These are phyloP conservation scores for Halcyon chelicuti DNA, from an alignment of 2,797 vertebrate genomes.

Conservation along the genomic window DNA sequence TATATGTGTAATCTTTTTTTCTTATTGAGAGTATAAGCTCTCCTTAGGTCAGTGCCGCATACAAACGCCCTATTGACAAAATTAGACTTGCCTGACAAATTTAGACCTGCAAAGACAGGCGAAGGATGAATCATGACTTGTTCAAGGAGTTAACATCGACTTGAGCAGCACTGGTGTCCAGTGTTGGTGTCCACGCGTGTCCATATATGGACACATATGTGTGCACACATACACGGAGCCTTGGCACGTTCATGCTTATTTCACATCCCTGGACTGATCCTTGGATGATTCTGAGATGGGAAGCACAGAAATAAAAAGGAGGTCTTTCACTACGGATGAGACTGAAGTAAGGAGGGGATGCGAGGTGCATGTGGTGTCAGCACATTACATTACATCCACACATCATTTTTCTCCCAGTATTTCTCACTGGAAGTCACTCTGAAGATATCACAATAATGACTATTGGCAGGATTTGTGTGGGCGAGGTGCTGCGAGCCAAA, in stretches of 20 bases:
- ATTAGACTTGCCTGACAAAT: background rate
- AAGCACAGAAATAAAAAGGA: background rate
- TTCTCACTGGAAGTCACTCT: constrained; percentile 34
- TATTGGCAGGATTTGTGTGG: constrained; percentile 52
- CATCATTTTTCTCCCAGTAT: background rate
- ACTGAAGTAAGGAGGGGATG: background rate
- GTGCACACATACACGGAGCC: background rate
- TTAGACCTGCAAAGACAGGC: background rate
- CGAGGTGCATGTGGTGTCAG: background rate
- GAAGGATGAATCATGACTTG: background rate
- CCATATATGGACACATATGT: accelerated
- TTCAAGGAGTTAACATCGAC: accelerated
- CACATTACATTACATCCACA: background rate
- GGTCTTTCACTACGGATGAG: background rate
- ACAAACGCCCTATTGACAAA: background rate
- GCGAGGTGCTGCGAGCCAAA: constrained; percentile 34
- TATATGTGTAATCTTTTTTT: background rate
- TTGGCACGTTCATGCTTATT: background rate
- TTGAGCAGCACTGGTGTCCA: background rate
- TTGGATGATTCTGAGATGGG: background rate
- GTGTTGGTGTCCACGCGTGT: background rate
- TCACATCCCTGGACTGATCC: background rate
- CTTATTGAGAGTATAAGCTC: background rate
- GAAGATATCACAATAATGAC: constrained; percentile 41
- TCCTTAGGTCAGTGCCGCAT: background rate